Evolutionary conservation across 2,797 vertebrate genomes (phyloP).

Genomic region (Falco biarmicus): DNA sequence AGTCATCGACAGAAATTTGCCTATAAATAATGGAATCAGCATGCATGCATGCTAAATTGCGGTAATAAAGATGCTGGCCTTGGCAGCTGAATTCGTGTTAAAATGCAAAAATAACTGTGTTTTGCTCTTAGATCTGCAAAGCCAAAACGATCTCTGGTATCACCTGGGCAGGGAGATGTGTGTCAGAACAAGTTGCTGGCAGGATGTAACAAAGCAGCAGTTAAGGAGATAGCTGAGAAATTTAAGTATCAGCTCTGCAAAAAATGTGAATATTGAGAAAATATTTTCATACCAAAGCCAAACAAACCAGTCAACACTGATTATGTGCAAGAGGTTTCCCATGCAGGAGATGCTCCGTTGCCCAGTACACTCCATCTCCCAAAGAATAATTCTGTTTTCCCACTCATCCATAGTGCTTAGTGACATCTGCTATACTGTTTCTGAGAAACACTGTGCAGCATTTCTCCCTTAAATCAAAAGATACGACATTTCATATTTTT

Average conservation of each 20-base stretch:
- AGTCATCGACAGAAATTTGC: neutral
- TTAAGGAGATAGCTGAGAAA: neutral
- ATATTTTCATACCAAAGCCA: neutral
- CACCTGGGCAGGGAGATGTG: neutral
- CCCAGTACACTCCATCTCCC: neutral
- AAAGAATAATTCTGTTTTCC: neutral
- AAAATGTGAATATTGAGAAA: neutral
- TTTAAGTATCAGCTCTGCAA: neutral
- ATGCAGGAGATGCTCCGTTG: neutral
- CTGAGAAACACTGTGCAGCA: neutral
- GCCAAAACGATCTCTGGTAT: neutral
- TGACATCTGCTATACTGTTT: neutral
- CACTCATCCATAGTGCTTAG: neutral
- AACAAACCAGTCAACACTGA: neutral
- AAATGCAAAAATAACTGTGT: neutral
- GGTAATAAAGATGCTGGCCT: neutral
- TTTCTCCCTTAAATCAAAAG: neutral
- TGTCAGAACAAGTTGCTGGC: neutral
- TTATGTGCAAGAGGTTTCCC: neutral
- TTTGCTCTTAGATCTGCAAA: neutral
- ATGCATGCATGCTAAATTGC: neutral
- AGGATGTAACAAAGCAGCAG: neutral
- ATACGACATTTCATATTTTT: neutral
- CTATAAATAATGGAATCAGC: slow-evolving; percentile 26
- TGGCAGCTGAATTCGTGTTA: neutral